These are phyloP conservation scores for Nebria salina DNA, from an alignment of 2,888 invertebrate species.

Conservation along the genomic window DNA sequence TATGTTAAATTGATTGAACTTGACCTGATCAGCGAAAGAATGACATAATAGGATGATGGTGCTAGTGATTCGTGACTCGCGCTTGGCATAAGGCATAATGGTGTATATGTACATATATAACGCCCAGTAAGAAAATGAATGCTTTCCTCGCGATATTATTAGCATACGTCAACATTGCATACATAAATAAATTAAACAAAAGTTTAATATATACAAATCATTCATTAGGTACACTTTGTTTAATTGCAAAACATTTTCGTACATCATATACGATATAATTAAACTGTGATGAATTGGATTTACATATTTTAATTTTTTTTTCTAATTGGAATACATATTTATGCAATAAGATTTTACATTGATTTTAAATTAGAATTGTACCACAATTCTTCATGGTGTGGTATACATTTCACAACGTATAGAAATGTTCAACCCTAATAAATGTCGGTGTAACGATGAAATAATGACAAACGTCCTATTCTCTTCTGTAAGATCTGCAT, in stretches of 20 bases:
- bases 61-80: slow-evolving; percentile 28
- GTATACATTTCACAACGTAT: too few relatives aligned
- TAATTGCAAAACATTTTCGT: background rate
- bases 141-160: slow-evolving; percentile 29
- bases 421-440: too few relatives aligned
- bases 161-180: slow-evolving; percentile 51
- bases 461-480: too few relatives aligned
- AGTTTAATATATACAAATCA: slow-evolving; percentile 50
- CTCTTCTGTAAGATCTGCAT: background rate
- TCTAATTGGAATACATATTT: too few relatives aligned
- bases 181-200: slow-evolving; percentile 50
- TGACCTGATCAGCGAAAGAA: slow-evolving; percentile 26
- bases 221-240: slow-evolving; percentile 41
- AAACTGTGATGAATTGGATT: too few relatives aligned
- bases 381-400: too few relatives aligned
- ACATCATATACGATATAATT: too few relatives aligned
- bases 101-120: background rate
- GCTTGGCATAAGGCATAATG: background rate
- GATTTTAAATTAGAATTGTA: too few relatives aligned
- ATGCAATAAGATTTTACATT: too few relatives aligned
- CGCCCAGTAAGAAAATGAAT: background rate
- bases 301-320: too few relatives aligned
- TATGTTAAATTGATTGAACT: slow-evolving; percentile 48
- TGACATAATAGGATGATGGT: slow-evolving; percentile 5
- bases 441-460: too few relatives aligned